Base-by-base conservation (phyloP, 2,888 invertebrate genomes). In the Calameuta pallipes region DNA sequence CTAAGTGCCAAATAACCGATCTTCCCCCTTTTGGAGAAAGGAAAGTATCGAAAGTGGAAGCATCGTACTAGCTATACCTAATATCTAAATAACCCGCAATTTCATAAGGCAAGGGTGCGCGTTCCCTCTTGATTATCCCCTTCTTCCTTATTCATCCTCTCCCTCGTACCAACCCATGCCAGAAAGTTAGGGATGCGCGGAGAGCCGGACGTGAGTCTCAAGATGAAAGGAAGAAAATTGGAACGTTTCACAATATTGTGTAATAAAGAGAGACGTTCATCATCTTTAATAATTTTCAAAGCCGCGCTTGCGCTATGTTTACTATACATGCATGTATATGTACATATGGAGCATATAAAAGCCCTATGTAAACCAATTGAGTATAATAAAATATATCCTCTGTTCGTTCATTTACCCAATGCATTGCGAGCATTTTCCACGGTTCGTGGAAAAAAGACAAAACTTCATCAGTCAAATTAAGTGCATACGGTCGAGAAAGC, bases 171-270 rank as follows among this genome's bases (percentile, higher is more conserved):
- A 9, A 1, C 1, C 15, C 56, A 9, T 56, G 23, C 23, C 9
- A 56, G 9, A 56, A 23, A 56, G 56, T 56, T 1, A 23, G 56
- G 9, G 23, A 15, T 6, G 41, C 41, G 6, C 9, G 41, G 23
- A 23, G 41, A 56, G 9, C 9, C 41, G 23, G 41, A 56, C 15
- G 23, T 9, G 23, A 56, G 41, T 6, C 56, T 13, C 71, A 71
- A 71, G 34, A 71, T 34, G 71, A 71, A 71, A 31, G 71, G 34
- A 71, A 71, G 71, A 71, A 71, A 71, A 71, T 71, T 71, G 31
- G 0, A 33, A 71, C 13, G 33, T 71, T 30, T 31, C 71, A 34
- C 71, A 31, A 31, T 71, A 71, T 71, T 34, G 2, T 34, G 23
- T 23, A 71, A 71, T 71, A 71, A 71, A 71, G 34, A 13, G 31